Evolutionary conservation across 2,888 invertebrate genomes (phyloP), one percentile per base, ranked within the genome.

Genomic region (Nowickia ferox): DNA sequence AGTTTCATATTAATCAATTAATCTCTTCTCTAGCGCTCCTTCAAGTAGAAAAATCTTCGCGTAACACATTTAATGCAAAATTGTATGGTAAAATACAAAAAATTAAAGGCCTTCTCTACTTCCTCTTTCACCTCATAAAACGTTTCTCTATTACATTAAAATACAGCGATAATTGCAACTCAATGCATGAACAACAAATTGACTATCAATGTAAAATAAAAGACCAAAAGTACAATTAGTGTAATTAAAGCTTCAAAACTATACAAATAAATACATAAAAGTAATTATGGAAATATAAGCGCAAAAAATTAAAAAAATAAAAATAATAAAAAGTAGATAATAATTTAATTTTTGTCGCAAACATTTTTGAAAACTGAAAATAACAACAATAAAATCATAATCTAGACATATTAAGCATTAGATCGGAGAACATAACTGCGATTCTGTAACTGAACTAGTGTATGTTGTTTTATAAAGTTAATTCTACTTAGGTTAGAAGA

Each of bases 101-200:
- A 53, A 8, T n/a, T 15, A 48, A 53, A 53, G 53, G 53, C 53
- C 53, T 53, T 38, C 40, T 38, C 9, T 38, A 59, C 0, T 30
- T 30, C 6, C 6, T 30, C 30, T 30, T 30, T 2, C 30, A 30
- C 30, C 30, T 30, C 6, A 30, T 30, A 38, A 40, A n/a, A n/a
- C n/a, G 1, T n/a, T 15, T 0, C n/a, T 38, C n/a, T n/a, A 15
- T 15, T 59, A 38, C 22, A 22, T 44, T 17, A 42, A 55, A 74
- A 63, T 75, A 76, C 22, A 55, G 40, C 40, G 48, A 51, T 51
- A 69, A 78, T 61, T 69, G 40, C 51, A 38, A 38, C 15, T 63
- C n/a, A 75, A 63, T 53, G 55, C 48, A 61, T 42, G 30, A 76
- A 55, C 68, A 82, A 69, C 68, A 75, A 69, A 75, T 82, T 69